phyloP scores from a whole-genome alignment of 2,797 vertebrate species.

The Cyclopterus lumpus region DNA sequence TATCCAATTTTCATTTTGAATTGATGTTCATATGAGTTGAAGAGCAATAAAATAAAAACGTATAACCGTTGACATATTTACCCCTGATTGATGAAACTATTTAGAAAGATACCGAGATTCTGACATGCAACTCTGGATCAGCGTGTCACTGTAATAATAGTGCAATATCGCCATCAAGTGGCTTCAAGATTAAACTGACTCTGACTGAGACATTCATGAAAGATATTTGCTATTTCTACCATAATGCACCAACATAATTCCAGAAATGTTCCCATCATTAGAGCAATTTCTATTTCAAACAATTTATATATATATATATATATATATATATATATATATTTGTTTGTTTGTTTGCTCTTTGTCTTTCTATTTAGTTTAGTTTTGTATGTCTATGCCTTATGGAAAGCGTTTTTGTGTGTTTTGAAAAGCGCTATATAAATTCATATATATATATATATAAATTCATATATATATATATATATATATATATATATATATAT shows the following conservation, averaged over 20 bases:
- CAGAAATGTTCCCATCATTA: neutral
- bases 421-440: too few relatives aligned
- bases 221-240: neutral
- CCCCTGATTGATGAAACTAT: neutral
- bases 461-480: too few relatives aligned
- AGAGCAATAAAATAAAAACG: neutral
- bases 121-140: neutral
- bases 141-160: neutral
- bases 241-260: neutral
- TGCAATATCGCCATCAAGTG: conserved; percentile 15
- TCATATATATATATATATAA: too few relatives aligned
- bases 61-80: neutral
- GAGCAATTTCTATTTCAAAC: neutral
- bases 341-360: too few relatives aligned
- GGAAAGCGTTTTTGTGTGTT: too few relatives aligned
- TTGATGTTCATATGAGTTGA: conserved; percentile 2
- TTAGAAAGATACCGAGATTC: neutral
- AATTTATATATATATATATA: neutral
- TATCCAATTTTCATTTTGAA: neutral
- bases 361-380: too few relatives aligned
- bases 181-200: neutral
- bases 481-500: too few relatives aligned
- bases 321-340: too few relatives aligned
- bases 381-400: too few relatives aligned
- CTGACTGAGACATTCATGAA: neutral